Base-by-base conservation (phyloP, 2,888 invertebrate genomes). In the Aporophyla nigra region DNA sequence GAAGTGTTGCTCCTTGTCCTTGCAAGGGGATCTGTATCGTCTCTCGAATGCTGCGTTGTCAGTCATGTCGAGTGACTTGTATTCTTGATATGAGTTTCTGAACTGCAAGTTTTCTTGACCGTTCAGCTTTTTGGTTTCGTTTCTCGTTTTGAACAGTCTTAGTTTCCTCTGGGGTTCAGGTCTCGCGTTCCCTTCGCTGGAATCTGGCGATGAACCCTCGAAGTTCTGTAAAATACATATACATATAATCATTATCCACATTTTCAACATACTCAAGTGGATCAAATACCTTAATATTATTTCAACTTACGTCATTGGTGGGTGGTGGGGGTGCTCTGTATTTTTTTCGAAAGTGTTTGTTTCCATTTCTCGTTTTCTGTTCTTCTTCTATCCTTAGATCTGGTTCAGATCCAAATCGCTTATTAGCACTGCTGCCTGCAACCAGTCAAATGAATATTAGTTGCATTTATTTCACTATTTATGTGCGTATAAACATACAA, bases 281-380 rank as follows among this genome's bases (percentile, higher is more conserved):
- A 33, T n/a, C 3, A 63, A 46, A 19, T 4, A 56, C 9, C 12
- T 66, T 24, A 43, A 7, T 66, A 56, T n/a, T 16, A 40, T 67
- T 43, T 40, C 24, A 71, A 90, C 95, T 95, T 92, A 97, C 95
- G 84, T 96, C 93, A 90, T 93, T 90, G 61, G 88, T 91, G 77
- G 95, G 97, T 74, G 98, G 98, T 78, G 97, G 97, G 27, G 98
- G 98, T 5, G 98, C 98, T 95, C 97, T 97, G 91, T 98, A 98
- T 93, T 98, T 98, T 92, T 98, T 98, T 88, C 98, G 98, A 90
- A 98, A 98, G 76, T 97, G 97, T 93, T 95, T 96, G 79, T 94
- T 95, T 74, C 92, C 93, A 85, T 88, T 92, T 91, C 91, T 93
- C 76, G 91, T 87, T 77, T 95, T 95, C 70, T 94, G 93, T 83